Conservation (phyloP, 2,113 vertebrate genomes). For the Mobula birostris region DNA sequence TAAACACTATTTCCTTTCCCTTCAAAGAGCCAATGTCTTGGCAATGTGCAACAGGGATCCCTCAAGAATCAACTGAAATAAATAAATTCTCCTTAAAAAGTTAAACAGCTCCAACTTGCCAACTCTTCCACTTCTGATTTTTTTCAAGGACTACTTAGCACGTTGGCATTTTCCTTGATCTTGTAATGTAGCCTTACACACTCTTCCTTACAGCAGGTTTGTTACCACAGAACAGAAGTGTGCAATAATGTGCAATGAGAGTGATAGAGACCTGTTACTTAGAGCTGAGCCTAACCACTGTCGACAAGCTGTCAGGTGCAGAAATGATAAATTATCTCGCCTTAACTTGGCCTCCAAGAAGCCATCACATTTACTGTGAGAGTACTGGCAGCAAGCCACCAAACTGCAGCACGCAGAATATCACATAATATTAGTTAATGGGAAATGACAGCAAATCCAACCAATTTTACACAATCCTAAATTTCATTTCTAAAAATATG, state of each 20-base stretch:
- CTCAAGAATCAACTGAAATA: neutral
- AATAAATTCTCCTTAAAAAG: neutral
- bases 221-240: slow-evolving; percentile 1
- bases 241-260: slow-evolving; percentile 17
- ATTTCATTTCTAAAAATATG: slow-evolving; percentile 19
- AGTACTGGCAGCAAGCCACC: slow-evolving; percentile 23
- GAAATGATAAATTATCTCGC: slow-evolving; percentile 32
- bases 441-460: slow-evolving; percentile 33
- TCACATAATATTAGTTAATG: slow-evolving; percentile 4
- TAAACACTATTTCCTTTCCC: neutral
- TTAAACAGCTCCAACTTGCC: neutral
- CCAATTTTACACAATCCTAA: slow-evolving; percentile 31
- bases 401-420: neutral
- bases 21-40: neutral
- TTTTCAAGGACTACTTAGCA: neutral
- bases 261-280: slow-evolving; percentile 34
- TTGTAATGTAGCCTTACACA: neutral
- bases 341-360: slow-evolving; percentile 26
- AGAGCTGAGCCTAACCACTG: slow-evolving; percentile 34
- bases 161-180: neutral
- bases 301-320: slow-evolving; percentile 29
- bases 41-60: neutral
- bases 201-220: neutral
- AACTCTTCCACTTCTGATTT: neutral
- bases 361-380: slow-evolving; percentile 23